Percentiles rank a stretch among this genome's conserved stretches.
These are phyloP conservation scores for Dinocampus coccinellae DNA, from an alignment of 2,888 invertebrate species.

Conservation along the genomic window DNA sequence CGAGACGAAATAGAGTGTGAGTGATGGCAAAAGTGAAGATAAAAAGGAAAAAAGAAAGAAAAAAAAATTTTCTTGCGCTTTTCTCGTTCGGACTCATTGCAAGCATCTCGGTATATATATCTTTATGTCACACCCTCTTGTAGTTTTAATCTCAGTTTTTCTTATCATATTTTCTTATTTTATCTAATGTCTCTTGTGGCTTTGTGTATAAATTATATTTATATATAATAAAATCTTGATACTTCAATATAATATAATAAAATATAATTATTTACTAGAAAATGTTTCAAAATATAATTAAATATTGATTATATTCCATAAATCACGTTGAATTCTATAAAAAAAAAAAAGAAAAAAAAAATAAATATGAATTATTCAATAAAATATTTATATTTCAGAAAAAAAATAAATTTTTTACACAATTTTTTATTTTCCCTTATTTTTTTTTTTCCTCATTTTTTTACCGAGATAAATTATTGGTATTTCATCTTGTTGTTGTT, in stretches of 20 bases:
- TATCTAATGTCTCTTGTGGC: constrained; percentile 17
- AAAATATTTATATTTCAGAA: too few relatives aligned
- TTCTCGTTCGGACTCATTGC: constrained; percentile 50
- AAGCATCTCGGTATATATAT: constrained; percentile 38
- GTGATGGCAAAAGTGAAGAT: constrained; percentile 9
- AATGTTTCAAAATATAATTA: too few relatives aligned
- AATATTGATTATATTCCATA: too few relatives aligned
- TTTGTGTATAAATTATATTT: constrained; percentile 8
- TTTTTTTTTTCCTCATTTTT: too few relatives aligned
- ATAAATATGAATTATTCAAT: too few relatives aligned
- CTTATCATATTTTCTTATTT: constrained; percentile 33
- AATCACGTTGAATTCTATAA: too few relatives aligned
- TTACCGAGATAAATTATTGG: neutral
- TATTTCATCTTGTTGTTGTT: constrained; percentile 16
- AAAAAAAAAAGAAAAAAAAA: too few relatives aligned
- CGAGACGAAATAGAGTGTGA: constrained; percentile 2
- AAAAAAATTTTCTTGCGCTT: constrained; percentile 58
- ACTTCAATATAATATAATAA: neutral
- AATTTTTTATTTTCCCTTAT: too few relatives aligned
- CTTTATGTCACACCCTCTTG: constrained; percentile 29
- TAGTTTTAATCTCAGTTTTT: constrained; percentile 30
- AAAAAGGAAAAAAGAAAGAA: constrained; percentile 34
- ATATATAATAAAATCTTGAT: neutral
- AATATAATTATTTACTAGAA: too few relatives aligned
- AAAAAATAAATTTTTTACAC: too few relatives aligned